Base-by-base conservation (phyloP, 2,888 invertebrate genomes). In the Archaeoteleia sp. region DNA sequence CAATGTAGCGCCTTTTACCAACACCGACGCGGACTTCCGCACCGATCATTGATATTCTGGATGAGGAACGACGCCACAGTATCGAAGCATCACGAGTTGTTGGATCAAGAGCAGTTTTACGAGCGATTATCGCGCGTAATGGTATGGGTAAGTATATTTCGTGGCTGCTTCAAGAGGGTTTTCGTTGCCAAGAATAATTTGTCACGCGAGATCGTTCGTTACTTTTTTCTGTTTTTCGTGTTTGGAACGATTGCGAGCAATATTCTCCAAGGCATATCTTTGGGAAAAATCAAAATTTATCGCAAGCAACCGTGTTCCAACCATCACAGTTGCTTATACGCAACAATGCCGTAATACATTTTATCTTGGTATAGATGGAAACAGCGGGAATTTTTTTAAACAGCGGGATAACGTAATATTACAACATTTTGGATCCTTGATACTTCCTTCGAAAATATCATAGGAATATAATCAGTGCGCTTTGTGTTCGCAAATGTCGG, bases 41-140 rank as follows among this genome's bases (percentile, higher is more conserved):
- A 46, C 46, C 45, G 39, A 66, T 40, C 55, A 66, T 69, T 61
- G 65, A 66, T 65, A 61, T 57, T 60, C 46, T 25, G 48, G 35
- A 61, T 55, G 60, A 61, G 39, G 65, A 57, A 65, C 49, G 65
- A 67, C 20, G 53, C 53, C 39, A 30, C 37, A 53, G 48, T 66
- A 66, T 60, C 54, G 54, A 4, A 5, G 2, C 5, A 20, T 20
- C 20, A 20, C 66, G 60, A 57, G 51, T 25, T 20, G 40, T 23
- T 57, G 57, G 57, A 62, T 62, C 62, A 40, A 42, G 42, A 57
- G 46, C 62, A 53, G 39, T 61, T 67, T 57, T 67, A 62, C 67
- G 67, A 61, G 57, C 67, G 67, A 67, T 67, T 67, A 67, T 67
- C 57, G 51, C 57, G 51, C 46, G 57, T 62, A 62, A 67, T 62